Evolutionary conservation across 2,113 vertebrate species (phyloP), one percentile per base, ranked within the genome.

Genomic region (Erinaceus europaeus): DNA sequence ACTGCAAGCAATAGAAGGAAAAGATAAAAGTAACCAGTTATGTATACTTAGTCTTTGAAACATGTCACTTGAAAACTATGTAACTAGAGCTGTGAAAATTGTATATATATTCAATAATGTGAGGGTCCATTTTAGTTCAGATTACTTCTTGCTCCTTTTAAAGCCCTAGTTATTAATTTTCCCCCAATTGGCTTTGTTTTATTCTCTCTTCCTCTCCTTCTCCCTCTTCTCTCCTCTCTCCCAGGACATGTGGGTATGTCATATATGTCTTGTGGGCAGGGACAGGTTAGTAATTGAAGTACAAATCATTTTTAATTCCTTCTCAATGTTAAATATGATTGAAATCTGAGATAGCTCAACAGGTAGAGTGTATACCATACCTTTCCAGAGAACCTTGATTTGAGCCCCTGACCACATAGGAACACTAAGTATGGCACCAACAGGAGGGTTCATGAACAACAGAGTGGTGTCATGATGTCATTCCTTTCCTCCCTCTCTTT

Each of bases 111-210:
- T 90, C 89, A 48, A 57, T 14, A 50, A 27, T 40, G 57, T 40
- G 67, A 81, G 32, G 85, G 11, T 42, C 32, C 27, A 81, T 75
- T 88, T 93, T 48, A 55, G 6, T 59, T 92, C 32, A 84, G 69
- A 69, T 68, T n/a, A 77, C 50, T 2, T 57, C 38, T 75, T 38
- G 11, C 73, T n/a, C 55, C 27, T 55, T 61, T 73, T 72, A 81
- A 85, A 11, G 59, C 81, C 20, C 53, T n/a, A 75, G 20, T 67
- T 59, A 57, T 23, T 72, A 27, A 29, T 11, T 85, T 73, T 13
- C 6, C 1, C 61, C 32, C 61, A 32, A 27, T 34, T 82, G 34
- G 21, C 34, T 7, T 18, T 42, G 12, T 5, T 7, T 78, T 21
- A 42, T 17, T 18, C 12, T 69, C 29, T 52, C 17, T 68, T 36